Percentiles rank a stretch among this genome's conserved stretches.
phyloP scores from a whole-genome alignment of 1,140 invertebrate species.

The Sesamia nonagrioides region DNA sequence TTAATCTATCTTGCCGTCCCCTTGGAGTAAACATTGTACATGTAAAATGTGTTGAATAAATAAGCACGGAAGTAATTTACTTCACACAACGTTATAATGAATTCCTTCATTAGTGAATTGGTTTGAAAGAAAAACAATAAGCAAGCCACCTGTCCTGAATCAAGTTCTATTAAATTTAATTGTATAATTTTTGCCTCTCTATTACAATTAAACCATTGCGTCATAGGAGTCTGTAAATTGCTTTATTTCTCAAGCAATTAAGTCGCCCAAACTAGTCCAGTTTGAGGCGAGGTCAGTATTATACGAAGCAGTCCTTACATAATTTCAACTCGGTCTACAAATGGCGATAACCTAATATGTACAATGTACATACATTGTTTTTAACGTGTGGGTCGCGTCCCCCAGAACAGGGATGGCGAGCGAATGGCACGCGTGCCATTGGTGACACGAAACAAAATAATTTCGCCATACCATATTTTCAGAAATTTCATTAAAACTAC shows the following conservation, averaged over 20 bases:
- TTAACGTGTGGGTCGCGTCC: no score
- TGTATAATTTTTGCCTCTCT: constrained; percentile 11
- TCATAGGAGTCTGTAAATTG: constrained; percentile 12
- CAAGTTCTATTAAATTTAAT: not conserved
- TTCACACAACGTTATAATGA: not conserved
- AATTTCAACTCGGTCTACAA: not conserved
- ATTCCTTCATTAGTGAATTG: not conserved
- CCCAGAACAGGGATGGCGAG: no score
- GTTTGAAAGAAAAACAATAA: not conserved
- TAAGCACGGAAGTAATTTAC: no score
- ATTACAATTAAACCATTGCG: constrained; percentile 5
- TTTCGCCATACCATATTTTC: no score
- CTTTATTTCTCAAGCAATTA: constrained; percentile 26
- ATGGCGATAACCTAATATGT: not conserved
- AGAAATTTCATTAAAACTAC: no score
- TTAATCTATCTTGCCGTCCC: no score
- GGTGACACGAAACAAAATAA: no score
- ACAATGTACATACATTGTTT: no score
- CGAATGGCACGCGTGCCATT: no score
- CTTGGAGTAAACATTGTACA: no score
- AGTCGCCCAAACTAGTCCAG: constrained; percentile 15
- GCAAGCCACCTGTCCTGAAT: not conserved
- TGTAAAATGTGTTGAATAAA: no score
- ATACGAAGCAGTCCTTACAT: constrained; percentile 9
- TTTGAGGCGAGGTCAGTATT: not conserved